A percentile compares a stretch with the other conserved stretches of the same genome.
Conservation (phyloP, 2,888 invertebrate species). For the Leptinotarsa rubiginosa region DNA sequence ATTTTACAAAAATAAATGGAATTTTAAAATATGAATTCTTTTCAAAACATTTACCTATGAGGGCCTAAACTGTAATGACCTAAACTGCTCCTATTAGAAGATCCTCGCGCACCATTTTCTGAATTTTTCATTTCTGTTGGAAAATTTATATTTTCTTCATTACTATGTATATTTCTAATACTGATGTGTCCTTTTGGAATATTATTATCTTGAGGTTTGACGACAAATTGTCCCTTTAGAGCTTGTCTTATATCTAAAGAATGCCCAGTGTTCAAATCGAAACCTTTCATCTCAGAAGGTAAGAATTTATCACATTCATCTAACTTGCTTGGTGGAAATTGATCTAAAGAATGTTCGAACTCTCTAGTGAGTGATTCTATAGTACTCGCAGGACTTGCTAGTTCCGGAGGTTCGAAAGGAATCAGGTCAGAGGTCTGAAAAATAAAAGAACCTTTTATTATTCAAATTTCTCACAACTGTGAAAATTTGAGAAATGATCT, state of each 20-base stretch:
- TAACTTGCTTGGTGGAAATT: conserved; percentile 52
- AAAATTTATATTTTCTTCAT: conserved; percentile 29
- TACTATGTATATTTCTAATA: conserved; percentile 18
- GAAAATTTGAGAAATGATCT: neutral
- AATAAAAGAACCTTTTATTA: conserved; percentile 37
- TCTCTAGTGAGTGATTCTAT: conserved; percentile 84
- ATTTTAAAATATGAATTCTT: too few species aligned
- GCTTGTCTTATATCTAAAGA: conserved; percentile 64
- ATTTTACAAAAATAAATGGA: neutral
- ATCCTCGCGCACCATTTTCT: conserved; percentile 63
- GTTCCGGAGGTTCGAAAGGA: conserved; percentile 62
- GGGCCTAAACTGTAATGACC: conserved; percentile 65
- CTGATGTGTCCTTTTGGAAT: conserved; percentile 71
- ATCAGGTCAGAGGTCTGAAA: conserved; percentile 59
- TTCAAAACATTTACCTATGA: conserved; percentile 55
- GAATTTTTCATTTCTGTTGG: conserved; percentile 40
- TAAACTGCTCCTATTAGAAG: conserved; percentile 67
- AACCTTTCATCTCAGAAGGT: conserved; percentile 46
- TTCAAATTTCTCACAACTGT: neutral
- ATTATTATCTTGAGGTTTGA: conserved; percentile 76
- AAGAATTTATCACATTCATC: conserved; percentile 40
- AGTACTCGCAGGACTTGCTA: conserved; percentile 83
- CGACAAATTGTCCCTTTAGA: conserved; percentile 71
- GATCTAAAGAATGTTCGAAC: conserved; percentile 83
- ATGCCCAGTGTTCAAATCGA: conserved; percentile 55